Conservation (phyloP, 2,797 vertebrate genomes). For the Phalanger gymnotis region DNA sequence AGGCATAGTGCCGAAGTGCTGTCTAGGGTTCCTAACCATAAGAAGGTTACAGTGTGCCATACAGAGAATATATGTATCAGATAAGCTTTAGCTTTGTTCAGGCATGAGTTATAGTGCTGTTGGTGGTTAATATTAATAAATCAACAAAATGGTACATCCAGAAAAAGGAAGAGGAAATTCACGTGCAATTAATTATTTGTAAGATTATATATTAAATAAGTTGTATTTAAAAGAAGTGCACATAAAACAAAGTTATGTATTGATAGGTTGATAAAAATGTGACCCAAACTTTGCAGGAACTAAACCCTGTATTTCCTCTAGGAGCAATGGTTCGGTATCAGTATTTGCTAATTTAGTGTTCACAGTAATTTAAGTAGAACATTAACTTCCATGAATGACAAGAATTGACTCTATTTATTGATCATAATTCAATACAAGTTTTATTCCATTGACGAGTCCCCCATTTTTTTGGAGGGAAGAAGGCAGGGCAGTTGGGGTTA, state of each 20-base stretch:
- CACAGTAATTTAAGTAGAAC: background rate
- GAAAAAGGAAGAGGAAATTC: background rate
- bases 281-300: background rate
- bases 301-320: background rate
- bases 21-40: background rate
- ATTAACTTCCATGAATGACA: background rate
- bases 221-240: background rate
- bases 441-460: background rate
- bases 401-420: background rate
- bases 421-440: background rate
- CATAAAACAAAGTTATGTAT: background rate
- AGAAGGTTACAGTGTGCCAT: background rate
- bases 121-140: background rate
- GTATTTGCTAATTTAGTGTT: background rate
- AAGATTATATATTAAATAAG: background rate
- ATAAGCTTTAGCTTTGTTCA: background rate
- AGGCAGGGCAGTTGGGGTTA: too few species aligned
- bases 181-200: background rate
- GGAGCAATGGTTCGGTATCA: background rate
- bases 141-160: background rate
- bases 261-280: background rate
- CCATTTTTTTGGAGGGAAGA: too few species aligned
- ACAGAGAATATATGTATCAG: background rate
- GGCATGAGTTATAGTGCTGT: background rate
- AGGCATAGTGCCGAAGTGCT: background rate